Base-by-base conservation (phyloP, 2,113 vertebrate genomes). In the Serilophus lunatus region DNA sequence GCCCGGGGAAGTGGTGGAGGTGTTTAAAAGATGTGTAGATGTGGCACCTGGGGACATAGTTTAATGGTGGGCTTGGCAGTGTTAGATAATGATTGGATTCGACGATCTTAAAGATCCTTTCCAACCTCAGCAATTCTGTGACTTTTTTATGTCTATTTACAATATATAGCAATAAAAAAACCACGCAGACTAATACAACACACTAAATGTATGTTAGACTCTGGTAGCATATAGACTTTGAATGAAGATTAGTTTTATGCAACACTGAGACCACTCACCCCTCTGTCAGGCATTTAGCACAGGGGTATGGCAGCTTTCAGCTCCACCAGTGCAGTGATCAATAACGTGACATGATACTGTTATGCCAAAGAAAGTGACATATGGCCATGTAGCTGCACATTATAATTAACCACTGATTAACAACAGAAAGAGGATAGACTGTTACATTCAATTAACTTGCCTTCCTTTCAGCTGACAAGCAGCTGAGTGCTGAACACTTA, bases 361-460 rank as follows among this genome's bases (percentile, higher is more conserved):
- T 65, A 81, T 25, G 49, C 54, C 92, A 94, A 49, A 91, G 60
- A 70, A 79, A 94, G 88, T 92, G 94, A 95, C 96, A 78, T 88
- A 47, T 22, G 72, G 88, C 88, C 45, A 10, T 6, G 51, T 45
- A 78, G 91, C 80, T 88, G 44, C 86, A 86, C 89, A 5, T 75
- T 85, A 47, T 95, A 95, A 96, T 95, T 94, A 97, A 72, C 79
- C 57, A 76, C 84, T 66, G 49, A 94, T 80, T 71, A 92, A 68
- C 40, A 83, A 75, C 72, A 75, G 87, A 83, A 92, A 94, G 75
- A 86, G 69, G 85, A 75, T 61, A 84, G 88, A 66, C 82, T 86
- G 70, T 84, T 96, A 91, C 75, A 81, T 80, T 93, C 96, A 92
- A 94, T 94, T 88, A 87, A 86, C 69, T 88, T 33, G 33, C 88